These are phyloP conservation scores for Chrysolina haemoptera DNA, from an alignment of 2,888 invertebrate species.

Conservation along the genomic window DNA sequence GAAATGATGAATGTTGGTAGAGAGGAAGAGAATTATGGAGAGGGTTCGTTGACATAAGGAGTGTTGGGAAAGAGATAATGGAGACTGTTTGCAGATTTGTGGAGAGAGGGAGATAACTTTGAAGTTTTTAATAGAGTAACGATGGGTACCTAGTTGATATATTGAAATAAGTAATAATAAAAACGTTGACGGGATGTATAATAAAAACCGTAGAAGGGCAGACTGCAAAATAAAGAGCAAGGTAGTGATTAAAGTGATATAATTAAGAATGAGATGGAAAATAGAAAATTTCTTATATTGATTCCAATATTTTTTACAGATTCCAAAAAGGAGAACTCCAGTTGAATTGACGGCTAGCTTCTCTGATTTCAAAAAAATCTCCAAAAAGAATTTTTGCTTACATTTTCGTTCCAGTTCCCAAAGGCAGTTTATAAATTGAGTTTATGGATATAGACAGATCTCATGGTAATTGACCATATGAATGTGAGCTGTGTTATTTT, in stretches of 20 bases:
- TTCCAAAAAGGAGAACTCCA: constrained; percentile 68
- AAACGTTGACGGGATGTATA: no score
- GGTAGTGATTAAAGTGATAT: not conserved
- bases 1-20: no score
- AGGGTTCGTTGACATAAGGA: no score
- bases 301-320: constrained; percentile 70
- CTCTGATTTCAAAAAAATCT: constrained; percentile 29
- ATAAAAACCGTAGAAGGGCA: no score
- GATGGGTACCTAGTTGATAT: no score
- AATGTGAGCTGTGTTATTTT: constrained; percentile 58
- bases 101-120: no score
- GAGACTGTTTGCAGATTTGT: no score
- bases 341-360: constrained; percentile 48
- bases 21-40: no score
- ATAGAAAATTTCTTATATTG: not conserved
- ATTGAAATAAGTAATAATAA: no score
- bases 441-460: constrained; percentile 50
- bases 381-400: constrained; percentile 44
- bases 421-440: constrained; percentile 22
- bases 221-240: not conserved
- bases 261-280: not conserved
- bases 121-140: no score
- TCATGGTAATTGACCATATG: constrained; percentile 50
- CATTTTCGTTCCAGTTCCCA: constrained; percentile 37
- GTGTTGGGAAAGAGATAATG: no score